phyloP scores from a whole-genome alignment of 1,140 invertebrate species.

The Heterodera carotae region DNA sequence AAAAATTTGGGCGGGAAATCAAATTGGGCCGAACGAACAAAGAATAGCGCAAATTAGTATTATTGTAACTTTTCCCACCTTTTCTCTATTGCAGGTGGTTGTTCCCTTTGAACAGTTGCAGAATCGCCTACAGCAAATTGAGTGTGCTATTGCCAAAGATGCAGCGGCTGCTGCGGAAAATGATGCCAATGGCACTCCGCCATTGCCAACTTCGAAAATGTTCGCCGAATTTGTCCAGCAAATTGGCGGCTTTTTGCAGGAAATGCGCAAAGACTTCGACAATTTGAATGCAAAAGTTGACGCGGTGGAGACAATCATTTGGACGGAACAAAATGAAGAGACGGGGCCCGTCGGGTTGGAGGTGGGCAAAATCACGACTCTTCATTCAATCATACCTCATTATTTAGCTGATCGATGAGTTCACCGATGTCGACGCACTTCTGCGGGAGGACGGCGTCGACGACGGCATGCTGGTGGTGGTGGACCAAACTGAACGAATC shows the following conservation, averaged over 20 bases:
- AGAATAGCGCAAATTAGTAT: too few species aligned
- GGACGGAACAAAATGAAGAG: neutral
- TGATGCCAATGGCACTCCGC: neutral
- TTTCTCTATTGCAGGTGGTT: conserved; percentile 5
- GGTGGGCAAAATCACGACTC: neutral
- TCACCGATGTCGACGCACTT: neutral
- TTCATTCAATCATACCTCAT: neutral
- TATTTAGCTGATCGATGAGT: neutral
- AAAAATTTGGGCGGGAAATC: too few species aligned
- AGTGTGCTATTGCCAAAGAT: neutral
- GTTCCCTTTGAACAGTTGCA: conserved; percentile 12
- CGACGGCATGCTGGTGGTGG: too few species aligned
- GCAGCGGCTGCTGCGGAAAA: neutral
- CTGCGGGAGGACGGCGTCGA: neutral
- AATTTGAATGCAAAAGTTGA: conserved; percentile 20
- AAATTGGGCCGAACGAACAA: too few species aligned
- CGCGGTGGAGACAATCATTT: neutral
- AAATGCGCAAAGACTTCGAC: conserved; percentile 17
- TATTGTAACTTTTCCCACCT: neutral
- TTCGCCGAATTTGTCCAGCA: neutral
- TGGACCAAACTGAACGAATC: neutral
- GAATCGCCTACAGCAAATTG: conserved; percentile 17
- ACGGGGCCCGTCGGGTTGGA: neutral
- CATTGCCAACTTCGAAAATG: neutral
- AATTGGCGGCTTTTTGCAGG: neutral